Conservation (phyloP, 2,888 invertebrate species). For the Morpho deidamia region DNA sequence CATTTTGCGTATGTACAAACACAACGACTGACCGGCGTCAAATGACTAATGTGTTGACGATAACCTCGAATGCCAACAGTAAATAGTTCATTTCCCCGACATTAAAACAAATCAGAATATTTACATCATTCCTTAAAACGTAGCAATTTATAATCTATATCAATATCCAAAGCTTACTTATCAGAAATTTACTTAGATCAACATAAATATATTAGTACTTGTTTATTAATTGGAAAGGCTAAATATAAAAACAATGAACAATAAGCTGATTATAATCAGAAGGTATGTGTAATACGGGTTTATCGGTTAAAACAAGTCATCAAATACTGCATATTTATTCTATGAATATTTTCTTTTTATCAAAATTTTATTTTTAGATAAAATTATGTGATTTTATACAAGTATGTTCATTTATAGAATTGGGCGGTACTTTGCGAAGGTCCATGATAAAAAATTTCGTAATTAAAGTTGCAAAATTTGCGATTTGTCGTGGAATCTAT, state of each 20-base stretch:
- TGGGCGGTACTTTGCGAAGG: no score
- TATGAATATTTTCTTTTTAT: no score
- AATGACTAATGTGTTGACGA: constrained; percentile 32
- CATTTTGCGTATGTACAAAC: constrained; percentile 25
- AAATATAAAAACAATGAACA: constrained; percentile 33
- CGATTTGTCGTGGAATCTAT: no score
- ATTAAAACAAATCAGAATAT: constrained; percentile 8
- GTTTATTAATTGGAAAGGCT: background rate
- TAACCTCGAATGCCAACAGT: constrained; percentile 19
- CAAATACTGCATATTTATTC: background rate
- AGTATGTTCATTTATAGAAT: no score
- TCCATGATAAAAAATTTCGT: no score
- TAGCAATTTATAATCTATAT: background rate
- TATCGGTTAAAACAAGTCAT: background rate
- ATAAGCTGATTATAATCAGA: constrained; percentile 29
- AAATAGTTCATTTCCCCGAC: constrained; percentile 18
- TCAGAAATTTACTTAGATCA: constrained; percentile 5
- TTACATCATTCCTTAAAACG: background rate
- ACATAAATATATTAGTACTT: background rate
- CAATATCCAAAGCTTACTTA: background rate
- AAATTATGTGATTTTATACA: no score
- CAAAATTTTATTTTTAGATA: no score
- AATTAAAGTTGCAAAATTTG: no score
- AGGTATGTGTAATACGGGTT: background rate
- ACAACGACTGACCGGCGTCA: constrained; percentile 28